Base-by-base conservation (phyloP, 2,888 invertebrate genomes). In the Pilophorus perplexus region DNA sequence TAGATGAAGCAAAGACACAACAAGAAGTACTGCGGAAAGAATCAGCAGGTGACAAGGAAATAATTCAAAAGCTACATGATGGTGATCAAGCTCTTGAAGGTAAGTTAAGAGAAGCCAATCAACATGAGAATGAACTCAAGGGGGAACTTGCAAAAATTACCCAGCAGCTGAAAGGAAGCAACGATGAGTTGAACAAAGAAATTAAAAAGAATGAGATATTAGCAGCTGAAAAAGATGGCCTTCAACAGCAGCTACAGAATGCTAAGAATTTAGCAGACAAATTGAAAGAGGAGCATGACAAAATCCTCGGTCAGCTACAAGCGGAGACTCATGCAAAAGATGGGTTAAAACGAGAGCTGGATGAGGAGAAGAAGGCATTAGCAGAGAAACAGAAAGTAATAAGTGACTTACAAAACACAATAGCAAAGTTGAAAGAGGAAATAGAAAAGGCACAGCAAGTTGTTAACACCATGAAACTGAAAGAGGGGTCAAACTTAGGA, bases 401-500 rank as follows among this genome's bases (percentile, higher is more conserved):
- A 22, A 40, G n/a, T 3, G n/a, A n/a, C n/a, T n/a, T n/a, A n/a
- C n/a, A n/a, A n/a, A n/a, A n/a, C n/a, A n/a, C n/a, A n/a, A 60
- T 64, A 10, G 42, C 8, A 14, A 57, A 62, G 5, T 14, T 60
- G 14, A 38, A 40, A n/a, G 42, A 16, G 6, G 55, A 27, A 2
- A 2, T 20, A 1, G 38, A 52, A 27, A 42, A 37, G 12, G 46
- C 27, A 3, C 52, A 54, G 42, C 22, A 22, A 1, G 65, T 57
- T 25, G 52, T 67, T n/a, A 27, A 40, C 20, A 64, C 27, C 12
- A 37, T 67, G 42, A 44, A 64, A 54, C 28, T 44, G 2, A 57
- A 44, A 40, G 18, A 52, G 3, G 44, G 37, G 5, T 14, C 23
- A 12, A 25, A 44, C 3, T 10, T 67, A 38, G 28, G 28, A 1